Base-by-base conservation (phyloP, 2,888 invertebrate species). In the Morinoia aosen region DNA sequence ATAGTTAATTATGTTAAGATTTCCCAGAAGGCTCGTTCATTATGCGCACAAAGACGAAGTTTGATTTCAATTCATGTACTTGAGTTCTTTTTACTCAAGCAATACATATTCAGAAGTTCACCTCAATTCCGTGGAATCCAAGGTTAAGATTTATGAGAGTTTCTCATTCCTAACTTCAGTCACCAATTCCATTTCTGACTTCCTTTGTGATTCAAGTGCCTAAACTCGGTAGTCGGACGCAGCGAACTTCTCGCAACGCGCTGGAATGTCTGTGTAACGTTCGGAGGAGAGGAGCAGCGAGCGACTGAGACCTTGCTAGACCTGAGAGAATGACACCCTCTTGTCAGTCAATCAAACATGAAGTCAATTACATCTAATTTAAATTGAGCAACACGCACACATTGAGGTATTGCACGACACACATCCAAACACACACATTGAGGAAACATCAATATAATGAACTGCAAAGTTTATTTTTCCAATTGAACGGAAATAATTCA, bases 121-220 rank as follows among this genome's bases (percentile, higher is more conserved):
- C 76, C 0, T 90, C 0, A 40, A 12, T 40, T 90, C 40, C 90
- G 12, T 90, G 39, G 90, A 11, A 48, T 90, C 48, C 16, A 39
- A 90, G 90, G 33, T 57, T 19, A 57, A 93, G 12, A 57, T 57
- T 93, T n/a, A 3, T 93, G 48, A 57, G 8, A 33, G 39, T 19
- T 58, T 33, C 58, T 93, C n/a, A 25, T 58, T 56, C 57, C 57
- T 57, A 93, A 93, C 93, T 93, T 93, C 93, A 57, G 48, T 93
- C 57, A 93, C 57, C 56, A 48, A 93, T 93, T 93, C 25, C 39
- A 93, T 93, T 93, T 93, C 93, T 16, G 93, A 93, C 56, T 57
- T 93, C 93, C 93, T 93, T 93, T 93, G 93, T 57, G 57, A 57
- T 90, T 58, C 93, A 93, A 57, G 93, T n/a, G 58, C 56, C 57